These are phyloP conservation scores for honey bee (Apis mellifera) DNA, from an alignment of 1,140 invertebrate species.

Conservation along the genomic window DNA sequence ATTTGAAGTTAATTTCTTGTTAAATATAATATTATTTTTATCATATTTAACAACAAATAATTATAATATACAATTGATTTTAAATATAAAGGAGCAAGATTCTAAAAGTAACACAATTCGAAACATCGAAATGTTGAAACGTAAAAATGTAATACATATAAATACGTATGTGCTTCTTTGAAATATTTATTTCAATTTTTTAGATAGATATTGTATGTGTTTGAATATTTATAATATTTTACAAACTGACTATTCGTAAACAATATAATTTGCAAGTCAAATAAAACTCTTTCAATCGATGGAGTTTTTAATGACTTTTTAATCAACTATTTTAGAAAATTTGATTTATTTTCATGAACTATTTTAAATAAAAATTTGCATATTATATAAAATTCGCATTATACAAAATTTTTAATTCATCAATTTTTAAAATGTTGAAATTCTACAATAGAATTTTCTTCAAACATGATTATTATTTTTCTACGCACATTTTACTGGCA, in stretches of 20 bases:
- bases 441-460: background rate
- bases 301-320: background rate
- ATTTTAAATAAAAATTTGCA: background rate
- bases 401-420: background rate
- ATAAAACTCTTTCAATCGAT: background rate
- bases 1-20: background rate
- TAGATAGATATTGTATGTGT: background rate
- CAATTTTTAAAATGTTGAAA: background rate
- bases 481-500: background rate
- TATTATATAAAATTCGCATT: background rate
- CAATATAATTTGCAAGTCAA: constrained; percentile 28
- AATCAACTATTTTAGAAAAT: background rate
- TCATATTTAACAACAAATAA: constrained; percentile 19
- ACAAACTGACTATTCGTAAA: background rate
- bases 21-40: constrained; percentile 9
- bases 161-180: background rate
- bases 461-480: background rate
- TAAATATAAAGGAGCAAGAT: background rate
- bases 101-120: too few species aligned
- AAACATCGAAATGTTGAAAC: too few species aligned
- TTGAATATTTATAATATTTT: background rate
- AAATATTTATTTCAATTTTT: background rate
- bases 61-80: background rate
- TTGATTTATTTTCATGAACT: background rate
- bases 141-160: background rate